Percentiles rank a stretch among this genome's conserved stretches.
phyloP scores from a whole-genome alignment of 2,888 invertebrate genomes.

The Holacanthella duospinosa region DNA sequence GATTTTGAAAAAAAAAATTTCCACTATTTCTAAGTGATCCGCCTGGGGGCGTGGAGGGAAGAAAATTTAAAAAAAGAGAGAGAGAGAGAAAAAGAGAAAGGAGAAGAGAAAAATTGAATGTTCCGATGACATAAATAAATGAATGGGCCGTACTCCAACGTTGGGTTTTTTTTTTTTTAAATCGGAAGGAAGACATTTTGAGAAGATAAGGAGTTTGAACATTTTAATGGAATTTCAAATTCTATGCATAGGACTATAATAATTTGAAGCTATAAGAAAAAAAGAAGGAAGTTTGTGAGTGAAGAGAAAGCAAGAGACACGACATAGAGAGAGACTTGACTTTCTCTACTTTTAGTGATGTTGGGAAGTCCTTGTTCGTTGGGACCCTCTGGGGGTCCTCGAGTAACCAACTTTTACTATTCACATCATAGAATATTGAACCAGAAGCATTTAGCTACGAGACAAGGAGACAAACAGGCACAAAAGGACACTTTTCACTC shows the following conservation, averaged over 20 bases:
- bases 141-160: too few relatives aligned
- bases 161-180: neutral
- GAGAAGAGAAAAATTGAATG: slow-evolving; percentile 1
- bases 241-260: slow-evolving; percentile 9
- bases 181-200: slow-evolving; percentile 2
- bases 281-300: neutral
- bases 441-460: too few relatives aligned
- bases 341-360: neutral
- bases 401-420: too few relatives aligned
- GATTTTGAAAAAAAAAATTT: slow-evolving; percentile 7
- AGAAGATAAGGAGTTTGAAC: slow-evolving; percentile 2
- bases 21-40: too few relatives aligned
- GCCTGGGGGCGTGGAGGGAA: neutral
- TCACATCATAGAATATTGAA: too few relatives aligned
- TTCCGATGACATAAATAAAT: slow-evolving; percentile 1
- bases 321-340: neutral
- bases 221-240: slow-evolving; percentile 7
- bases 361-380: too few relatives aligned
- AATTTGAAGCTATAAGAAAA: slow-evolving; percentile 9
- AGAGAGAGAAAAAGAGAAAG: neutral
- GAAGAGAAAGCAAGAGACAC: neutral
- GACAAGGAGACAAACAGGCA: too few relatives aligned
- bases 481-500: too few relatives aligned
- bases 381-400: too few relatives aligned
- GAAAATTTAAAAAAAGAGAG: neutral